Evolutionary conservation across 2,888 invertebrate species (phyloP).

Genomic region (Bombylius discolor): DNA sequence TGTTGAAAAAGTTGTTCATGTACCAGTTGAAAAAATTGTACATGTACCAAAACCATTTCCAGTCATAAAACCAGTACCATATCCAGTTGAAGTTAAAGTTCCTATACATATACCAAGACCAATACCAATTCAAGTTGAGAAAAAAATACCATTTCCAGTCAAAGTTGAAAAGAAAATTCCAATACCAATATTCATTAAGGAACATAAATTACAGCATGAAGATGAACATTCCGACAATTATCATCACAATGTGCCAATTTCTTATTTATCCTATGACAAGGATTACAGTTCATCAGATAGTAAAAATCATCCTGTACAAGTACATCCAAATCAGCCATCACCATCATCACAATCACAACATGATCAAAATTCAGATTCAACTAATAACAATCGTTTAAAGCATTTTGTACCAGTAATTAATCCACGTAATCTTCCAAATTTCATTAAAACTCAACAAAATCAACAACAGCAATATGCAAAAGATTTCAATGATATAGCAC

Average conservation of each 20-base stretch:
- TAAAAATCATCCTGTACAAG: slow-evolving; percentile 9
- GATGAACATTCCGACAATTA: slow-evolving; percentile 22
- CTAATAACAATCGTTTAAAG: background rate
- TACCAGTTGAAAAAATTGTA: slow-evolving; percentile 34
- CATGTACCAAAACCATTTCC: slow-evolving; percentile 39
- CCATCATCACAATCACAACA: too few relatives aligned
- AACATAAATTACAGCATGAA: slow-evolving; percentile 37
- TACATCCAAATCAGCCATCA: background rate
- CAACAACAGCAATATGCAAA: background rate
- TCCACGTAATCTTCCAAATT: background rate
- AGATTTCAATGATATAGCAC: background rate
- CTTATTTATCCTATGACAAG: slow-evolving; percentile 6
- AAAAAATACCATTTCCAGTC: slow-evolving; percentile 22
- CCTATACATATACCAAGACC: slow-evolving; percentile 23
- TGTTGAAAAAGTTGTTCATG: slow-evolving; percentile 18
- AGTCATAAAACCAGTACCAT: slow-evolving; percentile 29
- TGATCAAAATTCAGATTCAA: background rate
- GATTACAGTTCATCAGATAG: slow-evolving; percentile 16
- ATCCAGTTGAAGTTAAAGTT: slow-evolving; percentile 30
- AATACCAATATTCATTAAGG: slow-evolving; percentile 31
- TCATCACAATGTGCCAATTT: background rate
- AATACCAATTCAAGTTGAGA: slow-evolving; percentile 24
- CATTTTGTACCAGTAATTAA: background rate
- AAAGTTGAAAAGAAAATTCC: slow-evolving; percentile 23
- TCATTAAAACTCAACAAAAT: background rate